Evolutionary conservation across 2,113 vertebrate genomes (phyloP), one percentile per base, ranked within the genome.

Genomic region (Microcebus murinus): DNA sequence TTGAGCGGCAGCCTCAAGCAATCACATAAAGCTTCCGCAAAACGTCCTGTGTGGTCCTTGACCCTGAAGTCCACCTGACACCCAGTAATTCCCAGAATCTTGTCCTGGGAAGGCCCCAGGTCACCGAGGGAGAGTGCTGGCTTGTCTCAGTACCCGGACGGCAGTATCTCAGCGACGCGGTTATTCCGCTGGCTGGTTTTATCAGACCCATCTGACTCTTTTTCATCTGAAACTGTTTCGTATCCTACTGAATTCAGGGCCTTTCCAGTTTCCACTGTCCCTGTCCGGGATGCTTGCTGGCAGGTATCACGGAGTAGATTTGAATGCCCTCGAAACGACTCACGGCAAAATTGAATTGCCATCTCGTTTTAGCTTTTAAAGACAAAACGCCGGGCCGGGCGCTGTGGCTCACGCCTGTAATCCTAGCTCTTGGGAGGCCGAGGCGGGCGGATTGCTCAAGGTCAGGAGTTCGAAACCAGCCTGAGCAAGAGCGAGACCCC

Each of bases 131-230:
- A 94, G n/a, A 95, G 84, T 67, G 4, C 23, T 36, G 61, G 83
- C 80, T 88, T 15, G n/a, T 97, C 85, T 84, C n/a, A 1, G 71
- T 8, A 20, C 42, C 31, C 74, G 67, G 39, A 57, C 71, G 39
- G 2, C 55, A 79, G 1, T 3, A 0, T 29, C 42, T 48, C 77
- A 4, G 2, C 31, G 73, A 80, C 0, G 15, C 36, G 18, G 39
- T 88, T 2, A 36, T 77, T 52, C 71, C 65, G 11, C 18, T 93
- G 88, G 81, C 59, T 89, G 27, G 39, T 50, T 92, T 94, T 94
- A 94, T 84, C 96, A 93, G 4, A 55, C 68, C 25, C 14, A 18
- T 39, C 45, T 92, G 83, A 71, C 70, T 95, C 42, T 70, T 96
- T 84, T 48, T 79, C 55, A 87, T 45, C 68, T 17, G 71, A 86